Evolutionary conservation across 1,140 invertebrate species (phyloP), one percentile per base, ranked within the genome.

Genomic region (Plutomurus gul): DNA sequence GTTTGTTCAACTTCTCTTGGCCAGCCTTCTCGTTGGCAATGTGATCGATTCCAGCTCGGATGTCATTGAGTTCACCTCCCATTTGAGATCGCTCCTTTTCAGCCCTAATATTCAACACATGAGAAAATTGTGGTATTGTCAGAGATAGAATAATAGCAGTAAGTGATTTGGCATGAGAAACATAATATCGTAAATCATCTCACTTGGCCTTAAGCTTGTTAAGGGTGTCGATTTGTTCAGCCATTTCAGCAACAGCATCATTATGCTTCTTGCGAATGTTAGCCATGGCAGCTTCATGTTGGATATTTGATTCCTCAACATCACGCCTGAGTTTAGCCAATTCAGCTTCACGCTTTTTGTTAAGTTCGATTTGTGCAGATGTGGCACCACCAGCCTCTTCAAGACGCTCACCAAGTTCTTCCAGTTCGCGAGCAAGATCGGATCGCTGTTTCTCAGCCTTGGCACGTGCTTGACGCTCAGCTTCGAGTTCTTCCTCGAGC

Each of bases 381-480:
- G 98, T 99, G 83, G 97, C 98, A 88, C 98, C 98, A 88, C 98
- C 98, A 87, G 96, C 96, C 90, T 99, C 97, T 87, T 99, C 97
- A 80, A 99, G 92, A 85, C 97, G 93, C 88, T 99, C 97, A 84
- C 95, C 93, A 82, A 99, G 90, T 88, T 99, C 97, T 86, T 99
- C 97, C 79, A 99, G 91, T 88, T 99, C 97, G 72, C 97, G 93
- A 77, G 96, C 95, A 81, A 99, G 90, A 87, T 99, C 97, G 85
- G 94, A 92, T 83, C 97, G 94, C 89, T 99, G 96, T 87, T 99
- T 98, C 89, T 99, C 97, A 86, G 96, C 96, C 88, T 99, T 99
- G 84, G 95, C 93, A 85, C 96, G 94, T 33, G 80, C 80, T 49
- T 83, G 81, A 77, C 81, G 93, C 88, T 99, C 97, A 81, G 96